Conservation (phyloP, 2,888 invertebrate species). For the Hydrotaea cyrtoneurina region DNA sequence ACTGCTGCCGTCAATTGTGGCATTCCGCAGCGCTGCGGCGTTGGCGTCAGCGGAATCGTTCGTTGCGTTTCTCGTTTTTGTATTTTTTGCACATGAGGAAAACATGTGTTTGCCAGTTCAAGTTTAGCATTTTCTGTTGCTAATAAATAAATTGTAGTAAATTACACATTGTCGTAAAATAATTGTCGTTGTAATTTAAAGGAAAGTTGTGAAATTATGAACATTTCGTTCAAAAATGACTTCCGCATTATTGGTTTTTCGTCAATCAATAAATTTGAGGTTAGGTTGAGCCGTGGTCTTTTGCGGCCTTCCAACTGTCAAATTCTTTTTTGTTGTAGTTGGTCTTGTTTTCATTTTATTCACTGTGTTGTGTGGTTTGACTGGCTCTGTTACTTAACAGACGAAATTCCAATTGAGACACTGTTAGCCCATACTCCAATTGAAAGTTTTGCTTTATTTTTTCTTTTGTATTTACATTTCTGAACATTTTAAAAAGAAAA, state of each 20-base stretch:
- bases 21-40: not conserved
- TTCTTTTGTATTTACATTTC: too few species aligned
- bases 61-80: not conserved
- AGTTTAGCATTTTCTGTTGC: not conserved
- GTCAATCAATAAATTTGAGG: constrained; percentile 26
- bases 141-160: too few species aligned
- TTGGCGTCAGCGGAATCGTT: not conserved
- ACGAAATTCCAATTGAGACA: not conserved
- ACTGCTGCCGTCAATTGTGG: not conserved
- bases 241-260: not conserved
- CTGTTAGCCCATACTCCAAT: not conserved
- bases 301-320: constrained; percentile 19
- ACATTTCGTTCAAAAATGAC: not conserved
- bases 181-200: not conserved
- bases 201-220: constrained; percentile 19
- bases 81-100: constrained; percentile 24
- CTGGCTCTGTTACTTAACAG: constrained; percentile 21
- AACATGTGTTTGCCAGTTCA: constrained; percentile 53
- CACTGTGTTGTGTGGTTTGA: too few species aligned
- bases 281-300: constrained; percentile 21
- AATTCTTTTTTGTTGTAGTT: not conserved
- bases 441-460: too few species aligned
- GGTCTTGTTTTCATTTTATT: not conserved
- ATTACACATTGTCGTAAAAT: too few species aligned
- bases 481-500: too few species aligned